Conservation (phyloP, 2,113 vertebrate genomes). For the Ameiurus melas region DNA sequence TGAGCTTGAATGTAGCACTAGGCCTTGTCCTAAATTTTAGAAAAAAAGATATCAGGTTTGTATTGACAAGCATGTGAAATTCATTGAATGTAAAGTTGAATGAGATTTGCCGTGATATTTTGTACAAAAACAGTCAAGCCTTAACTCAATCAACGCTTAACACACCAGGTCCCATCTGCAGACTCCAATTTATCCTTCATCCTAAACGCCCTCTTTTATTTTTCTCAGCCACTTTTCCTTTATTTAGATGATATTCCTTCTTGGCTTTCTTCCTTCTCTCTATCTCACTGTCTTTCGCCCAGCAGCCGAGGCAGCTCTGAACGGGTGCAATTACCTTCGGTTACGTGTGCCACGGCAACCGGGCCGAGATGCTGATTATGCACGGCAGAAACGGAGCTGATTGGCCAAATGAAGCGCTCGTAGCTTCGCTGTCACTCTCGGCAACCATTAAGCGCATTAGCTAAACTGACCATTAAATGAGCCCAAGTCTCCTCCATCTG, state of each 20-base stretch:
- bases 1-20: neutral
- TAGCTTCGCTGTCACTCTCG: constrained; percentile 58
- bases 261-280: constrained; percentile 11
- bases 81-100: neutral
- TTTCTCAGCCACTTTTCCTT: constrained; percentile 4
- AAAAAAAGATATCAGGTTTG: neutral
- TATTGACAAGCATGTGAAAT: too few species aligned
- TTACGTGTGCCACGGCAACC: constrained; percentile 51
- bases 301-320: constrained; percentile 44
- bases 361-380: constrained; percentile 60
- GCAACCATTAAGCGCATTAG: constrained; percentile 68
- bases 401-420: constrained; percentile 64
- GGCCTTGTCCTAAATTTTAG: neutral
- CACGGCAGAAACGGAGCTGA: constrained; percentile 49
- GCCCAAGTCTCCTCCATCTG: constrained; percentile 59
- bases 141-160: neutral
- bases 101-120: neutral
- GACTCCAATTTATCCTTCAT: constrained; percentile 1
- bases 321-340: constrained; percentile 56
- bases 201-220: neutral
- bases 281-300: neutral
- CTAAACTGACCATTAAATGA: constrained; percentile 74
- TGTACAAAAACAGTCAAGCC: too few species aligned
- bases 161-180: constrained; percentile 13
- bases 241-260: neutral